Evolutionary conservation across 2,113 vertebrate species (phyloP).

Genomic region (Xenopus borealis): DNA sequence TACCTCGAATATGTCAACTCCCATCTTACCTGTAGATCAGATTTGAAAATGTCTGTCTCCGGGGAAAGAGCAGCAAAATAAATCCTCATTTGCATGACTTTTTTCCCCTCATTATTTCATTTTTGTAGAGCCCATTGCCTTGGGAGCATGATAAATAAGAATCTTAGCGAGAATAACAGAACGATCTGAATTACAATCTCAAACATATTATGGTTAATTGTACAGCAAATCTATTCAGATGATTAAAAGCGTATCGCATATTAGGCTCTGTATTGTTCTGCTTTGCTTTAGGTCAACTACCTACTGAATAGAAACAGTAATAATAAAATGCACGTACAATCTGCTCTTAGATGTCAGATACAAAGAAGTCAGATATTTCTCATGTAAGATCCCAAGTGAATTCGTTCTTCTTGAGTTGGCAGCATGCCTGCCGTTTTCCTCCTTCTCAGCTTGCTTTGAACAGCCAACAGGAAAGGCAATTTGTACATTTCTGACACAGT

Average conservation of each 20-base stretch:
- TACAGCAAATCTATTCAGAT: constrained; percentile 6
- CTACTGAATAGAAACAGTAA: neutral
- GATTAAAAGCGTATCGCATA: neutral
- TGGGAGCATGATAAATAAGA: neutral
- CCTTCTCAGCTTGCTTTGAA: constrained; percentile 1
- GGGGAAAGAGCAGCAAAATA: neutral
- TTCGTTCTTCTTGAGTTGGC: neutral
- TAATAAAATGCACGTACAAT: neutral
- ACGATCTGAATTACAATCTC: constrained; percentile 3
- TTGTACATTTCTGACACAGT: neutral
- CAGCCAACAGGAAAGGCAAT: constrained; percentile 3
- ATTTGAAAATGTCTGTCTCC: neutral
- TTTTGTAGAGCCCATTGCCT: neutral
- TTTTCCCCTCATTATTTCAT: neutral
- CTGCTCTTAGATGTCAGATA: constrained; percentile 1
- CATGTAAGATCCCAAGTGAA: constrained; percentile 7
- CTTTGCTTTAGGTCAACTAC: constrained; percentile 13
- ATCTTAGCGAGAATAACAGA: neutral
- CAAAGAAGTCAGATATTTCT: constrained; percentile 11
- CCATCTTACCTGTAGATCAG: constrained; percentile 6
- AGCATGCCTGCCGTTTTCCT: neutral
- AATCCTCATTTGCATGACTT: neutral
- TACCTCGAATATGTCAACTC: neutral
- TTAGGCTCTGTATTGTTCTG: constrained; percentile 2
- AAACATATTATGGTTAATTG: constrained; percentile 6